phyloP scores from a whole-genome alignment of 1,140 invertebrate species.

The Lithobius niger region DNA sequence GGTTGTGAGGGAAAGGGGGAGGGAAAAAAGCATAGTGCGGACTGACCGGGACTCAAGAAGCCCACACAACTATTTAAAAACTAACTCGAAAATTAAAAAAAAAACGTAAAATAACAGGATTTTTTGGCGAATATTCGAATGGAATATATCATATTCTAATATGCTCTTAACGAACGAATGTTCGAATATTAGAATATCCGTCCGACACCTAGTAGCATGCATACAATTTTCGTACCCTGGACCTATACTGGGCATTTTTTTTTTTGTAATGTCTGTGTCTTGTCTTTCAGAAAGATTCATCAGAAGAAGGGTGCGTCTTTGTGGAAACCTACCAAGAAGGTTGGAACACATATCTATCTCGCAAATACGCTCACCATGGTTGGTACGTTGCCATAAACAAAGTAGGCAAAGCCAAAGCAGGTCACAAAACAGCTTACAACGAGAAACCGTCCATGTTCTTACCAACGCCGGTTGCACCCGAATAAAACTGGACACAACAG shows the following conservation, averaged over 20 bases:
- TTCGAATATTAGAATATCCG: no score
- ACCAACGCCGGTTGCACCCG: slow-evolving; percentile 24
- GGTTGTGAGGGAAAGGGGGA: no score
- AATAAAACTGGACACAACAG: no score
- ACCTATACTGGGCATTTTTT: background rate
- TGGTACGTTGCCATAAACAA: slow-evolving; percentile 52
- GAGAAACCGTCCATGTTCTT: slow-evolving; percentile 49
- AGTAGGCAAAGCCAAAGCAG: slow-evolving; percentile 44
- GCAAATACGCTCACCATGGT: slow-evolving; percentile 40
- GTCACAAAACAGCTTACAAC: slow-evolving; percentile 40
- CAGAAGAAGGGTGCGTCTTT: slow-evolving; percentile 41
- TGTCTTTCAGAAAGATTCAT: slow-evolving; percentile 34
- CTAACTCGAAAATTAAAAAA: no score
- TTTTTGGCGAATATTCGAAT: no score
- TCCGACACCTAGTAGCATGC: background rate
- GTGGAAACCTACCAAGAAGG: slow-evolving; percentile 41
- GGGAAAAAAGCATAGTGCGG: no score
- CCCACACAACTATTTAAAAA: no score
- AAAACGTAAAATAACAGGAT: no score
- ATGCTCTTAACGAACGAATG: no score
- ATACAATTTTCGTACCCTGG: background rate
- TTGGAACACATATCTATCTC: slow-evolving; percentile 44
- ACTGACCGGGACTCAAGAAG: no score
- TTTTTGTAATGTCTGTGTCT: slow-evolving; percentile 3
- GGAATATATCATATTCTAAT: no score